Evolutionary conservation across 2,797 vertebrate genomes (phyloP).

Genomic region (Pipistrellus pipistrellus): DNA sequence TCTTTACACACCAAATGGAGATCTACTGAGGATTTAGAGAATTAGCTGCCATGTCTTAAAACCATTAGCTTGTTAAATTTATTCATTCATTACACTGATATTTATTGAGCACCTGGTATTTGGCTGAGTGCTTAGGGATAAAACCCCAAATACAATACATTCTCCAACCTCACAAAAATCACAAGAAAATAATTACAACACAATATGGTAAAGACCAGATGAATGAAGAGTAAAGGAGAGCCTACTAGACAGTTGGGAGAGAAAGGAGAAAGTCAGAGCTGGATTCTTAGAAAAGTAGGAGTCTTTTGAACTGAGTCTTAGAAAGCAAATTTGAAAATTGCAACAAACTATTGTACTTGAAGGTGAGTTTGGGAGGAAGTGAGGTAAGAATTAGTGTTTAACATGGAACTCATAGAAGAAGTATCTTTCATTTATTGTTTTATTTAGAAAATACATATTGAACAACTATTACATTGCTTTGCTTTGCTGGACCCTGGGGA

Average conservation of each 20-base stretch:
- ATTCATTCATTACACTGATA: conserved; percentile 35
- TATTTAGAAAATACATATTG: not conserved
- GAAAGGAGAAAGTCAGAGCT: not conserved
- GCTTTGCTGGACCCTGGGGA: not conserved
- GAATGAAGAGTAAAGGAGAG: not conserved
- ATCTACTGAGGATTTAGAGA: conserved; percentile 26
- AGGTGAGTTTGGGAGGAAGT: not conserved
- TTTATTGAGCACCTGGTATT: conserved; percentile 32
- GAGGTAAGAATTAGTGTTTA: not conserved
- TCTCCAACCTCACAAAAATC: not conserved
- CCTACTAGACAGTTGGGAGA: not conserved
- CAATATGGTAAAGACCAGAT: not conserved
- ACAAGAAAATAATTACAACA: not conserved
- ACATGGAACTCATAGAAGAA: not conserved
- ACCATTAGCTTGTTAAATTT: not conserved
- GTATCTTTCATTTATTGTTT: not conserved
- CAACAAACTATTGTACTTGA: not conserved
- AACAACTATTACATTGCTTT: not conserved
- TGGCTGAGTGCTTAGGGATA: not conserved
- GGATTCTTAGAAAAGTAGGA: not conserved
- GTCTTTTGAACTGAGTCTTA: not conserved
- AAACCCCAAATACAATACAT: not conserved
- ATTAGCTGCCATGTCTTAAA: not conserved
- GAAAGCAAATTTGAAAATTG: not conserved
- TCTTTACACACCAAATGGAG: not conserved